A percentile compares a stretch with the other conserved stretches of the same genome.
These are phyloP conservation scores for Watsonalla binaria DNA, from an alignment of 2,888 invertebrate species.

Conservation along the genomic window DNA sequence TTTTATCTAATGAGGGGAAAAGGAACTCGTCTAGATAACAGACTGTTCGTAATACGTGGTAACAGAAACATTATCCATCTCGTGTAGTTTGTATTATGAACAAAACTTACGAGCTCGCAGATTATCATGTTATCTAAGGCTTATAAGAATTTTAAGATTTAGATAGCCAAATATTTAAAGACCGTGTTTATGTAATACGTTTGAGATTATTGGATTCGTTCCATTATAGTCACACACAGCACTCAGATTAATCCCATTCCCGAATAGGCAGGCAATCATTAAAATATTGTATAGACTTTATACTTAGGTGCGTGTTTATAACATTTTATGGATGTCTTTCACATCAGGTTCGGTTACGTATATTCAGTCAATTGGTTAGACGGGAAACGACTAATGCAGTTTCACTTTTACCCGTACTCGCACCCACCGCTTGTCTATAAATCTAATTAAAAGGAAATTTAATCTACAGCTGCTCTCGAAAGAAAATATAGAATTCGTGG, in stretches of 20 bases:
- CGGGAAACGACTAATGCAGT: slow-evolving; percentile 47
- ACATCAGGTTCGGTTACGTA: slow-evolving; percentile 33
- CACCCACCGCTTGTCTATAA: slow-evolving; percentile 38
- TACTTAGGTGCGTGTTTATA: too few relatives aligned
- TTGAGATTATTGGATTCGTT: neutral
- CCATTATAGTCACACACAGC: neutral
- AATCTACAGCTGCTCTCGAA: neutral
- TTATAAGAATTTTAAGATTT: neutral
- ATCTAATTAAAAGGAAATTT: slow-evolving; percentile 33
- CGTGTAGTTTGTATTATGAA: neutral
- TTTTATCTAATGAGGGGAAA: slow-evolving; percentile 2
- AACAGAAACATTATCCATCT: neutral
- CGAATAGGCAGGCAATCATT: neutral
- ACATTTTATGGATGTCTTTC: neutral
- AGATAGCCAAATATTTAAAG: neutral
- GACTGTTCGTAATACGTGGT: neutral
- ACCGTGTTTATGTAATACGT: neutral
- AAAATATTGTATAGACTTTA: too few relatives aligned
- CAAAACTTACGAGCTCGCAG: neutral
- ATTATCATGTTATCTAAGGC: neutral
- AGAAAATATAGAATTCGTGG: slow-evolving; percentile 3
- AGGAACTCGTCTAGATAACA: slow-evolving; percentile 10
- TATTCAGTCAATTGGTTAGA: slow-evolving; percentile 37
- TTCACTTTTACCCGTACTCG: slow-evolving; percentile 64
- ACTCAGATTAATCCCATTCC: neutral